Base-by-base conservation (phyloP, 2,797 vertebrate genomes). In the Pipistrellus pipistrellus region DNA sequence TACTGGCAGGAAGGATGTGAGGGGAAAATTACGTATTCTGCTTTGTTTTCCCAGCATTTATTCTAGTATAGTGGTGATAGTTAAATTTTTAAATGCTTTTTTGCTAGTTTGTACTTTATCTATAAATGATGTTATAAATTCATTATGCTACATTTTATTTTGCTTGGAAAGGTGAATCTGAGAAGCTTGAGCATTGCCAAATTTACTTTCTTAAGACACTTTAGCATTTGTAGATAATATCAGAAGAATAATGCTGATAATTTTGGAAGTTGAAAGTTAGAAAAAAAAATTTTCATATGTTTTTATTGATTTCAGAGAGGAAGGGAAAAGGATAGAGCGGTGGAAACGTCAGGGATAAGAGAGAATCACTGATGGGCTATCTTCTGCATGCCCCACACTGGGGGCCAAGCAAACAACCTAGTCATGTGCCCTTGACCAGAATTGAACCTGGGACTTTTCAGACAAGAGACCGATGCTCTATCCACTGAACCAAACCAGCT, bases 151-250 rank as follows among this genome's bases (percentile, higher is more conserved):
- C 1, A 10, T 87, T 95, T 82, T 77, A 86, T 84, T 96, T 94
- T 91, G 32, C 62, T 94, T 90, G 51, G 71, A 91, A 88, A 48
- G 59, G 18, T 64, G 14, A 66, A 30, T 44, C 44, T 76, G 35
- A 91, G 35, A 35, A 95, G 41, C 59, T 95, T 85, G 38, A 95
- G 21, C 12, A 46, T 64, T 88, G 55, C 48, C 30, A 88, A 11
- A 46, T 93, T 72, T 75, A 81, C 27, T 87, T 20, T 57, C 17
- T 41, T 18, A 81, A 87, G 23, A 41, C 44, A 85, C 68, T 81
- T 92, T 89, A 81, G 53, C 14, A 59, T 87, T 95, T 71, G 18
- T 86, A 87, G 81, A 38, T 87, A 83, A 86, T 90, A 85, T 89
- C 59, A n/a, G 87, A 89, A 92, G 25, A 91, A 78, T 75, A 92